Evolutionary conservation across 1,140 invertebrate genomes (phyloP), one percentile per base, ranked within the genome.

Genomic region (Micrasema minimum): DNA sequence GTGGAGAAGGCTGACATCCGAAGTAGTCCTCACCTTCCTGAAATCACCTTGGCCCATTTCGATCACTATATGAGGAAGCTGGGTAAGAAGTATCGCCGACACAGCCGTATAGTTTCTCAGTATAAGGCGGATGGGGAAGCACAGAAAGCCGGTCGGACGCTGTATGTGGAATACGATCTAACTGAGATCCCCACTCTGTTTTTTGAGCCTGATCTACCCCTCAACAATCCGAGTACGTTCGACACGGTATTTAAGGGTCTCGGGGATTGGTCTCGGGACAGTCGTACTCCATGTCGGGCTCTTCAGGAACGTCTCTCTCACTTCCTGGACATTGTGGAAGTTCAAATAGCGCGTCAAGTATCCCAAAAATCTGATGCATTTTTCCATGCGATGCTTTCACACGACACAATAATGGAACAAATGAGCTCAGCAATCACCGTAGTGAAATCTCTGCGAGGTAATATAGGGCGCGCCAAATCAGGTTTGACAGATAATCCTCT

Each of bases 331-430:
- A 90, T 95, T 51, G 93, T 98, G 31, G 97, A 99, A 85, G 93
- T 97, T 72, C 92, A 95, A 83, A 97, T 99, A 78, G 96, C 96
- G 0, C 91, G 93, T 76, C 96, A 98, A 86, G 96, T 99, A 53
- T 93, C 96, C n/a, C 90, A 93, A 71, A 96, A 97, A 81, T 98
- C 96, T 5, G 93, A 94, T 75, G 95, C 95, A 7, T 99, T 99
- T 86, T 99, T 99, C 80, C 92, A 96, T 83, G 96, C 96, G 7
- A 97, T 99, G 93, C 93, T 95, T 55, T 97, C 96, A 7, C 96
- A 98, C 83, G 96, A 98, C 83, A 91, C 91, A 11, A 89, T 96
- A 45, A 92, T 95, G 90, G 93, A 95, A 74, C 92, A 96, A 78
- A 91, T 98, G 83, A 89, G 90, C 4, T 88, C 91, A 78, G 95